Percentiles rank a stretch among this genome's conserved stretches.
These are phyloP conservation scores for Scomber colias DNA, from an alignment of 2,113 vertebrate genomes.

Conservation along the genomic window DNA sequence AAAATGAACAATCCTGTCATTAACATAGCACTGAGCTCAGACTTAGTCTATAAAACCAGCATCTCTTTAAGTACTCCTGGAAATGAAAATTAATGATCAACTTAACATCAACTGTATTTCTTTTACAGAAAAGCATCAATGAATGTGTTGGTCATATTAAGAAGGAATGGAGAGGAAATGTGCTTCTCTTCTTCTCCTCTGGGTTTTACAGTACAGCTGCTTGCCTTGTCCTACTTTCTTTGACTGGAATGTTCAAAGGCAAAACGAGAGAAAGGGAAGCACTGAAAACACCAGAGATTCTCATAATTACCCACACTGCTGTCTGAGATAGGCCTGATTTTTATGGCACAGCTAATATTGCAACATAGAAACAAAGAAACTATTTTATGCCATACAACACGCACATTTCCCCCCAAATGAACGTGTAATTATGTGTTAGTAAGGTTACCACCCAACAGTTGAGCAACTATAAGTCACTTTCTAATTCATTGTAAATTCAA, in stretches of 20 bases:
- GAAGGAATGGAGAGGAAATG: constrained; percentile 9
- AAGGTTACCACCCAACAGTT: no score
- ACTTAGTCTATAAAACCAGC: not conserved
- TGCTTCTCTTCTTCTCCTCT: not conserved
- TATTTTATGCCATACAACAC: no score
- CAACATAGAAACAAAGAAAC: no score
- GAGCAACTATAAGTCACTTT: no score
- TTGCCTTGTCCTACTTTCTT: constrained; percentile 44
- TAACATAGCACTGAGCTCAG: not conserved
- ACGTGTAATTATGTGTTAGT: no score
- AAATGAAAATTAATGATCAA: not conserved
- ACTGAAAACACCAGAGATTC: not conserved
- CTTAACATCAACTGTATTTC: not conserved
- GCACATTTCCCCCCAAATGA: no score
- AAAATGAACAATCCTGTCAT: not conserved
- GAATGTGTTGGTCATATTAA: not conserved
- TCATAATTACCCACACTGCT: not conserved
- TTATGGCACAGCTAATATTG: not conserved
- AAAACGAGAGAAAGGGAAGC: not conserved
- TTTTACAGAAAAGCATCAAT: not conserved
- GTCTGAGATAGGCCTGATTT: not conserved
- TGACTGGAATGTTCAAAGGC: constrained; percentile 18
- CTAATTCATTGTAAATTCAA: no score
- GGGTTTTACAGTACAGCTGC: constrained; percentile 33
- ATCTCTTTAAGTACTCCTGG: not conserved